Base-by-base conservation (phyloP, 2,113 vertebrate genomes). In the Clupea harengus region DNA sequence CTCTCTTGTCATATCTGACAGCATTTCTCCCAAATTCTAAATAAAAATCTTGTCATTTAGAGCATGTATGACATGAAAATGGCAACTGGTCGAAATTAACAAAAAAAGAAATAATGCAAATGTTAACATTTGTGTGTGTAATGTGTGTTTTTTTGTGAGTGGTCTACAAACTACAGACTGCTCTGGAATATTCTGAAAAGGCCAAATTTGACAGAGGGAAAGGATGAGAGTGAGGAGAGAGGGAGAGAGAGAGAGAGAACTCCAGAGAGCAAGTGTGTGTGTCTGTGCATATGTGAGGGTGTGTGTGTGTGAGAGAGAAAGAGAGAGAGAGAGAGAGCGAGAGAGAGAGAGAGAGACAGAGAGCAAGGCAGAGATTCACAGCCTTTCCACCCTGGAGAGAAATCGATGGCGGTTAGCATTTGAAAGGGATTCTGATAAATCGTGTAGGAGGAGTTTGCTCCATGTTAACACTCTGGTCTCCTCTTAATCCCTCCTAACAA, bases 131-230 rank as follows among this genome's bases (percentile, higher is more conserved):
- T 84, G 60, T 84, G 83, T 72, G 45, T 18, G 25, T 1, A 45
- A 75, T n/a, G 60, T 64, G n/a, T 64, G 4, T 64, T 64, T 64
- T 22, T 13, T 28, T 72, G 25, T 32, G 10, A 28, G 64, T 72
- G 64, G 64, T 72, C 1, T 72, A 10, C 64, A 72, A 72, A 72
- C 25, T 72, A 72, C 0, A 10, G 64, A 72, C 25, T 13, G n/a
- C 25, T 11, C 25, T 32, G 64, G n/a, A 32, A 72, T 72, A 72
- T 72, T 72, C 64, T 32, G 64, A 72, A 25, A 72, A 72, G 64
- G 64, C 64, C 83, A 87, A 80, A 87, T 82, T 87, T 84, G 84
- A 85, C 83, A 87, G 57, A 44, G 84, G 45, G 47, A 57, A 32
- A 44, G 11, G 60, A 57, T 45, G 20, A 81, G 32, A 9, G 67